A percentile compares a stretch with the other conserved stretches of the same genome.
Evolutionary conservation across 2,113 vertebrate species (phyloP).

Genomic region (Ptilorrhoa leucosticta): DNA sequence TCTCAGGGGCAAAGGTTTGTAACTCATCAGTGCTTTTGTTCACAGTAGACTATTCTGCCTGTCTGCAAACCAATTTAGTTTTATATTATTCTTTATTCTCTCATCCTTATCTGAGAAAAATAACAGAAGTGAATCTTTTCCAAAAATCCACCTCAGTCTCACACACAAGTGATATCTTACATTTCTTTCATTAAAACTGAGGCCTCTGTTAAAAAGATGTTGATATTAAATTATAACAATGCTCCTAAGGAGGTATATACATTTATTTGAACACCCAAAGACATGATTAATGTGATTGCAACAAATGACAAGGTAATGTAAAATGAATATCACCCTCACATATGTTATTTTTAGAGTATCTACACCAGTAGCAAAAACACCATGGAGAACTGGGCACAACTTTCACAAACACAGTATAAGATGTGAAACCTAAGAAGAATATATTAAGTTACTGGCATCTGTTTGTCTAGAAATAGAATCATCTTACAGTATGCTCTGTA

Average conservation of each 20-base stretch:
- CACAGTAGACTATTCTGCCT: not conserved
- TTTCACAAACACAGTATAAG: slow-evolving; percentile 30
- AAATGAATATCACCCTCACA: not conserved
- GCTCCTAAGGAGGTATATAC: not conserved
- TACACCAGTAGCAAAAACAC: slow-evolving; percentile 41
- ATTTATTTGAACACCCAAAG: not conserved
- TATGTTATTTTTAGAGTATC: slow-evolving; percentile 44
- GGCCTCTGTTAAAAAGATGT: not conserved
- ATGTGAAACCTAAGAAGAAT: slow-evolving; percentile 49
- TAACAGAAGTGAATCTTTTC: not conserved
- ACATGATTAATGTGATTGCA: slow-evolving; percentile 12
- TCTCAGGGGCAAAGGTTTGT: not conserved
- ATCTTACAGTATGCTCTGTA: slow-evolving; percentile 6
- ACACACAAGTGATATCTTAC: not conserved
- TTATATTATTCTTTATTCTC: not conserved
- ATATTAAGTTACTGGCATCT: slow-evolving; percentile 52
- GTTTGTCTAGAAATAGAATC: slow-evolving; percentile 51
- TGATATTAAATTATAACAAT: not conserved
- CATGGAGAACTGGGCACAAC: slow-evolving; percentile 6
- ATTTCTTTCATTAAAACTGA: not conserved
- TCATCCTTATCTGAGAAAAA: not conserved
- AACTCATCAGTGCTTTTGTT: not conserved
- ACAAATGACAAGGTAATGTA: not conserved
- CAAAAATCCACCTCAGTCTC: not conserved
- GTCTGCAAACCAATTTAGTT: not conserved